Conservation (phyloP, 2,797 vertebrate genomes). For the Amazonetta brasiliensis region DNA sequence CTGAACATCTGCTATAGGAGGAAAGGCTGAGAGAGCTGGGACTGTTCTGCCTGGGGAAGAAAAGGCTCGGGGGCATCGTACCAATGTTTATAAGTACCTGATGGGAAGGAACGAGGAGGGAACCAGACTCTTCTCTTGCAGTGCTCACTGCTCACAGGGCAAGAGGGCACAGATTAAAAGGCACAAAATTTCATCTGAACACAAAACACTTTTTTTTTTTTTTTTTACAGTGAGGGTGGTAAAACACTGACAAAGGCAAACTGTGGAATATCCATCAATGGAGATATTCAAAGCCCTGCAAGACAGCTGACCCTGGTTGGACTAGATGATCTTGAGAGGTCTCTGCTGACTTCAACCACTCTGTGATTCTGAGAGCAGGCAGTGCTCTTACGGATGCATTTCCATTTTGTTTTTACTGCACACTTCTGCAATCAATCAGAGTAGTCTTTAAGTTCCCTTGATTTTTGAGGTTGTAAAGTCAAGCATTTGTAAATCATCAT, state of each 20-base stretch:
- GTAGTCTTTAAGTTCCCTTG: not conserved
- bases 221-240: not conserved
- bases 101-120: not conserved
- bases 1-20: not conserved
- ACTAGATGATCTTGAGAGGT: not conserved
- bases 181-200: not conserved
- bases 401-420: not conserved
- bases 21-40: not conserved
- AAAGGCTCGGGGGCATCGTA: not conserved
- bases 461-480: not conserved
- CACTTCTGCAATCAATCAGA: not conserved
- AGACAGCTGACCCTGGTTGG: not conserved
- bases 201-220: not conserved
- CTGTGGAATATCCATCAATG: not conserved
- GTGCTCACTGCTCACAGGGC: not conserved
- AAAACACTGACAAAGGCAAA: not conserved
- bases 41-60: not conserved
- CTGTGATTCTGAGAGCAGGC: not conserved
- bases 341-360: not conserved
- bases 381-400: not conserved
- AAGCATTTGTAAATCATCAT: not conserved
- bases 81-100: not conserved
- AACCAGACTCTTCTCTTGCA: not conserved
- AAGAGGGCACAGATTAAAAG: not conserved
- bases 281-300: not conserved